These are phyloP conservation scores for Aegithalos caudatus DNA, from an alignment of 2,113 vertebrate species.

Conservation along the genomic window DNA sequence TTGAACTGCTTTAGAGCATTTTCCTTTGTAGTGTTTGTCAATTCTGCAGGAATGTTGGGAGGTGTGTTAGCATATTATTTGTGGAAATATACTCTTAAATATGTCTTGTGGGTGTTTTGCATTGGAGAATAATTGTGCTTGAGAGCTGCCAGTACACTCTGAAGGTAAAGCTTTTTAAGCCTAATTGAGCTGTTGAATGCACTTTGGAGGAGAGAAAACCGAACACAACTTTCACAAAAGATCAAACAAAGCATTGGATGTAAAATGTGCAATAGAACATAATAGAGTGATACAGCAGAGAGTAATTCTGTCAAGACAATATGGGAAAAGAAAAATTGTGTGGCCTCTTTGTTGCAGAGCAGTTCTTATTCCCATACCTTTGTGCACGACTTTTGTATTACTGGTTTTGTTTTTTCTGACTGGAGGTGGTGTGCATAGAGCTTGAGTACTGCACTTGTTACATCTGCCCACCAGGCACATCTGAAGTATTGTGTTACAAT, in stretches of 20 bases:
- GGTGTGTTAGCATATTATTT: neutral
- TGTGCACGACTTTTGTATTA: neutral
- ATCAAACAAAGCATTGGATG: slow-evolving; percentile 25
- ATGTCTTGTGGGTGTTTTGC: neutral
- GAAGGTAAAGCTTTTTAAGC: neutral
- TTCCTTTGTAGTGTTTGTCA: neutral
- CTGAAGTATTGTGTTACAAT: neutral
- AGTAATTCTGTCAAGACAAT: slow-evolving; percentile 12
- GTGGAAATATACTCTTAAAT: neutral
- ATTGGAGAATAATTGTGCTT: neutral
- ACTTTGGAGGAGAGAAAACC: slow-evolving; percentile 36
- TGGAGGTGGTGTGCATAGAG: neutral
- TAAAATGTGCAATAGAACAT: neutral
- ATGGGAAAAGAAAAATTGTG: neutral
- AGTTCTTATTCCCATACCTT: neutral
- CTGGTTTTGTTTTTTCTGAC: neutral
- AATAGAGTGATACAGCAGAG: neutral
- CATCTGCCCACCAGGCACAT: neutral
- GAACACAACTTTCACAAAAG: neutral
- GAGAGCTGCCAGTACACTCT: neutral
- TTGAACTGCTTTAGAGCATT: neutral
- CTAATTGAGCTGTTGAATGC: slow-evolving; percentile 37
- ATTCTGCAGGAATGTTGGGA: neutral
- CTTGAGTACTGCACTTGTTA: neutral
- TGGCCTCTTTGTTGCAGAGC: neutral